Conservation (phyloP, 2,113 vertebrate species). For the Isichthys henryi region DNA sequence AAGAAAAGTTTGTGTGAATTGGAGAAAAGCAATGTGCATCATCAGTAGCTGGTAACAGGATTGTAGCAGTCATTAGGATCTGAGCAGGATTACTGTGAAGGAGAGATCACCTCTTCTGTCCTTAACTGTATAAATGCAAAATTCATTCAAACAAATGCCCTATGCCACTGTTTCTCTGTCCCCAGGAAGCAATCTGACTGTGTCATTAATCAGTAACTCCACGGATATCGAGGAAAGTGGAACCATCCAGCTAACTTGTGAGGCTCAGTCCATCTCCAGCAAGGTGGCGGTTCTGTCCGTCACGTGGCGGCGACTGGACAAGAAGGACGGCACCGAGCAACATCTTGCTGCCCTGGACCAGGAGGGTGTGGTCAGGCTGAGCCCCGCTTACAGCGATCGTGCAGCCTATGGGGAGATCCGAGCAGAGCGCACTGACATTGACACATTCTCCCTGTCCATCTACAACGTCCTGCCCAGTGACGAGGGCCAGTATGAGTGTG, state of each 20-base stretch:
- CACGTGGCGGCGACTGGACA: constrained; percentile 75
- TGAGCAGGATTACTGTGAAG: not conserved
- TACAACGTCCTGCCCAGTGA: constrained; percentile 79
- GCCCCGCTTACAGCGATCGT: constrained; percentile 71
- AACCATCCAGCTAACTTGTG: constrained; percentile 75
- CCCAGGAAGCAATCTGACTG: constrained; percentile 86
- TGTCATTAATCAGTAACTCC: constrained; percentile 76
- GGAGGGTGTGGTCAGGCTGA: constrained; percentile 71
- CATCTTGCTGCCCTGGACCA: constrained; percentile 77
- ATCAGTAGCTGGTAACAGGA: not conserved
- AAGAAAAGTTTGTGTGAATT: not conserved
- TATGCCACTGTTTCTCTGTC: not conserved
- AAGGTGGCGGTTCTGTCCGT: constrained; percentile 70
- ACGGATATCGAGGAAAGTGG: constrained; percentile 80
- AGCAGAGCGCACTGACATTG: constrained; percentile 68
- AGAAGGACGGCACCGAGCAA: constrained; percentile 56
- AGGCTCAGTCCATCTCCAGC: constrained; percentile 55
- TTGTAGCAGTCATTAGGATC: not conserved
- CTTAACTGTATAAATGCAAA: not conserved
- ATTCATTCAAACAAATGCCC: not conserved
- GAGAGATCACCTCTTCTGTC: not conserved
- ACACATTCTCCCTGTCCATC: constrained; percentile 73
- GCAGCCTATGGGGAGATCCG: constrained; percentile 78
- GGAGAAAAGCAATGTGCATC: not conserved
- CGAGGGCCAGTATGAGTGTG: constrained; percentile 81